phyloP scores from a whole-genome alignment of 2,888 invertebrate species.

The Microdon myrmicae region DNA sequence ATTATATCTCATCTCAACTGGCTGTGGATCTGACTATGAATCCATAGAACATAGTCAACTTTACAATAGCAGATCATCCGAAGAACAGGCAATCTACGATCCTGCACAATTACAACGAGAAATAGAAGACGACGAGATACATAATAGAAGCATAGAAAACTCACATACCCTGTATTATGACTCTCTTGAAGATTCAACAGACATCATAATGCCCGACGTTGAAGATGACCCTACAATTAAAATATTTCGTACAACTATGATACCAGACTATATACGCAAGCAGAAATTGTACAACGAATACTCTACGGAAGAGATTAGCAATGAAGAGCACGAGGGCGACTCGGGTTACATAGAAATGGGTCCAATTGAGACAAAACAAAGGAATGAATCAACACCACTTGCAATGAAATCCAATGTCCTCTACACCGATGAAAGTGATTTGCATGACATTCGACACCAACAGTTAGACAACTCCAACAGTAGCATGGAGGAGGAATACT shows the following conservation, averaged over 20 bases:
- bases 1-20: no score
- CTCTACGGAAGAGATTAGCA: constrained; percentile 21
- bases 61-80: constrained; percentile 21
- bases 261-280: constrained; percentile 62
- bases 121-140: constrained; percentile 48
- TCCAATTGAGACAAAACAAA: constrained; percentile 26
- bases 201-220: constrained; percentile 23
- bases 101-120: constrained; percentile 55
- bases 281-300: constrained; percentile 54
- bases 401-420: constrained; percentile 49
- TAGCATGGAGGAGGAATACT: constrained; percentile 59
- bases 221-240: constrained; percentile 40
- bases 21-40: constrained; percentile 46
- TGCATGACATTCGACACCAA: constrained; percentile 43
- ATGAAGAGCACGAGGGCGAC: constrained; percentile 15
- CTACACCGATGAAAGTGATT: constrained; percentile 55
- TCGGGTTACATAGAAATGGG: constrained; percentile 34
- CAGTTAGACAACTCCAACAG: constrained; percentile 53
- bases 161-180: constrained; percentile 52
- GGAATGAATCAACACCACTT: constrained; percentile 38
- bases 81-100: constrained; percentile 57
- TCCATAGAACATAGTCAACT: constrained; percentile 39
- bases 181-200: constrained; percentile 44
- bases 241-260: constrained; percentile 55
- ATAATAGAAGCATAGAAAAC: constrained; percentile 54